A percentile compares a stretch with the other conserved stretches of the same genome.
Conservation (phyloP, 2,888 invertebrate species). For the Hedychridium roseum region DNA sequence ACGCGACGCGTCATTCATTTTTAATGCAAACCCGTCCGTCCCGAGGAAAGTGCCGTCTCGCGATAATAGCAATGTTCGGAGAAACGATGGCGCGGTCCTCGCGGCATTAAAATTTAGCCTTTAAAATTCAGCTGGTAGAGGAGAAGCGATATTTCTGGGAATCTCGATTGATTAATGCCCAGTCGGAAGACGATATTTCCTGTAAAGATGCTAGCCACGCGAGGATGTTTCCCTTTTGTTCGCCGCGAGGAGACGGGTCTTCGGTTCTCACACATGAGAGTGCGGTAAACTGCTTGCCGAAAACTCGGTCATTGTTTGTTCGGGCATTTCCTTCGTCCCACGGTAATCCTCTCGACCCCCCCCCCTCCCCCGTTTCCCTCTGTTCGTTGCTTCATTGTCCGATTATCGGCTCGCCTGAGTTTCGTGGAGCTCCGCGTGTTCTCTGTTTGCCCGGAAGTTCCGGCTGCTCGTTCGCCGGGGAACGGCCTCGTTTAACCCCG, state of each 20-base stretch:
- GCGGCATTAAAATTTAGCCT: too few relatives aligned
- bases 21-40: constrained; percentile 9
- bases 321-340: neutral
- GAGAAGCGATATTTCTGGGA: constrained; percentile 14
- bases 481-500: constrained; percentile 32
- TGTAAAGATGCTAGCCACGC: too few relatives aligned
- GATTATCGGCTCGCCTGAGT: constrained; percentile 21
- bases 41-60: constrained; percentile 8
- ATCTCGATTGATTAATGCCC: constrained; percentile 18
- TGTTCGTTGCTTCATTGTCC: constrained; percentile 1
- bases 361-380: neutral
- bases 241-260: too few relatives aligned
- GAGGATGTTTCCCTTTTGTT: constrained; percentile 3
- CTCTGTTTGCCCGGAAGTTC: constrained; percentile 35
- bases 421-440: constrained; percentile 19
- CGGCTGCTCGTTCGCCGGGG: constrained; percentile 22
- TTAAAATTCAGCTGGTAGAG: too few relatives aligned
- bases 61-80: too few relatives aligned
- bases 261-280: constrained; percentile 25
- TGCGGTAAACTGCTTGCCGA: constrained; percentile 29
- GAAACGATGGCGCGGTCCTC: too few relatives aligned
- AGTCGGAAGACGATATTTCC: too few relatives aligned
- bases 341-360: neutral
- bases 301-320: constrained; percentile 19
- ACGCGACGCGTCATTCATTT: constrained; percentile 8